These are phyloP conservation scores for Hypena proboscidalis DNA, from an alignment of 2,888 invertebrate genomes.

Conservation along the genomic window DNA sequence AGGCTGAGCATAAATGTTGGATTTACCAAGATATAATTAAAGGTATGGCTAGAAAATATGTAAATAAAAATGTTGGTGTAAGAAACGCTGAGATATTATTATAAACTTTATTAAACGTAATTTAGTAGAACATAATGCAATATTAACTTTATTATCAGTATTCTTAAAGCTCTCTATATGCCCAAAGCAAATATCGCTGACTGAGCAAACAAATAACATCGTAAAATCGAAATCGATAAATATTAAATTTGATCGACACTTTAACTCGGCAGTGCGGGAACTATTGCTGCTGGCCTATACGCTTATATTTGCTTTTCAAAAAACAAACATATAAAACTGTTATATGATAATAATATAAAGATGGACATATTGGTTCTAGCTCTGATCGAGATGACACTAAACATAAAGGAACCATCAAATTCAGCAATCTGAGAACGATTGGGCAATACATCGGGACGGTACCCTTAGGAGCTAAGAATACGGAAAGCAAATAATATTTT, in stretches of 20 bases:
- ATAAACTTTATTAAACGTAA: no score
- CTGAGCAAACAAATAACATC: conserved; percentile 1
- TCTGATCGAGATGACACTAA: conserved; percentile 25
- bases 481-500: conserved; percentile 47
- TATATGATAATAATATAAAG: conserved; percentile 17
- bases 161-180: no score
- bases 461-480: conserved; percentile 34
- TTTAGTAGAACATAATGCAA: no score
- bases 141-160: no score
- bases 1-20: no score
- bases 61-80: no score
- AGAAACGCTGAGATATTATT: neutral
- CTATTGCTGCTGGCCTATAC: neutral
- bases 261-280: neutral
- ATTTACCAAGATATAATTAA: no score
- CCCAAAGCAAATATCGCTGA: neutral
- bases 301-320: conserved; percentile 11
- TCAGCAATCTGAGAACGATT: conserved; percentile 35
- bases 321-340: conserved; percentile 14
- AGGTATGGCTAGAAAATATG: no score
- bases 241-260: conserved; percentile 15
- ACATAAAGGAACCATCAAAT: conserved; percentile 32
- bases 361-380: neutral
- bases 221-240: conserved; percentile 16
- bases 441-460: conserved; percentile 36